Conservation (phyloP, 1,140 invertebrate genomes). For the Heterodera carotae region DNA sequence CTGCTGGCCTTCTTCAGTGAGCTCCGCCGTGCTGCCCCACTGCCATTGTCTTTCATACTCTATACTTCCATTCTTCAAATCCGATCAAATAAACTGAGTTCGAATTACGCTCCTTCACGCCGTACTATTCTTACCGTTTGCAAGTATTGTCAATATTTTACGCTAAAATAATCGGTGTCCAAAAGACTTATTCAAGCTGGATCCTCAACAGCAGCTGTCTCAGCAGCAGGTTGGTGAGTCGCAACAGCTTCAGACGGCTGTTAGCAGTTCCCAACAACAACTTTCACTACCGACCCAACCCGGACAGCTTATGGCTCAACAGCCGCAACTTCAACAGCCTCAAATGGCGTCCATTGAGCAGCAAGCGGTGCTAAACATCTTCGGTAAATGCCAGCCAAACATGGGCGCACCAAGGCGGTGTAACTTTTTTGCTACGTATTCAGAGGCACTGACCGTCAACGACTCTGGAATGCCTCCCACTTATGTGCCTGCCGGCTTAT, state of each 20-base stretch:
- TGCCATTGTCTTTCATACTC: constrained; percentile 2
- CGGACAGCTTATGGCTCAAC: background rate
- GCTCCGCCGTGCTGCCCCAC: no score
- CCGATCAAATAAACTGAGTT: background rate
- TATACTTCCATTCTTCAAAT: background rate
- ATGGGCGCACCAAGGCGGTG: background rate
- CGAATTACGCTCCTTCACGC: no score
- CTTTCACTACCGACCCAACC: background rate
- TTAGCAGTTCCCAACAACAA: constrained; percentile 9
- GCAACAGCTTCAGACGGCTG: constrained; percentile 7
- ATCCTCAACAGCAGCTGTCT: constrained; percentile 30
- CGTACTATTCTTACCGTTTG: no score
- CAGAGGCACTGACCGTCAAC: constrained; percentile 46
- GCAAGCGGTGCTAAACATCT: constrained; percentile 39
- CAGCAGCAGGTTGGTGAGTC: constrained; percentile 24
- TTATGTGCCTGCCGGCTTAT: constrained; percentile 31
- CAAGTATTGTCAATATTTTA: no score
- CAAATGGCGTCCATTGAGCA: constrained; percentile 42
- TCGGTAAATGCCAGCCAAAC: constrained; percentile 28
- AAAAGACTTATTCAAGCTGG: constrained; percentile 19
- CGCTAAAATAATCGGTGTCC: background rate
- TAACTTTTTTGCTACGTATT: constrained; percentile 29
- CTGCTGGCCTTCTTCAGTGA: background rate
- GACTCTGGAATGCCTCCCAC: constrained; percentile 51
- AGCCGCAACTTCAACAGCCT: constrained; percentile 16